Conservation (phyloP, 2,113 vertebrate species). For the Phoenicopterus ruber region DNA sequence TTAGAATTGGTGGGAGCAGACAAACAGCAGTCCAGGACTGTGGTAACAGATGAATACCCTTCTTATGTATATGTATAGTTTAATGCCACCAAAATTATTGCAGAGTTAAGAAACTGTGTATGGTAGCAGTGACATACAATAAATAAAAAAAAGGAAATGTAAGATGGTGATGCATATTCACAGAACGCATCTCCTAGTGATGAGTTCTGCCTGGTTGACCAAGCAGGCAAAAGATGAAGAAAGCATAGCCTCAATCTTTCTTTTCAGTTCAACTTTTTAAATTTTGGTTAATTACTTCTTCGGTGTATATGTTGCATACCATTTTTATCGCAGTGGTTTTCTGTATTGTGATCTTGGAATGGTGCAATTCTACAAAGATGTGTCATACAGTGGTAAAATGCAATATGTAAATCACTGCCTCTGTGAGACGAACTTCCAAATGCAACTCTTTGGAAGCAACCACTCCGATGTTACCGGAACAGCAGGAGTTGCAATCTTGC, state of each 20-base stretch:
- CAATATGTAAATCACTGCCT: background rate
- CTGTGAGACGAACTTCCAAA: background rate
- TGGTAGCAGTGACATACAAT: background rate
- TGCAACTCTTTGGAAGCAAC: background rate
- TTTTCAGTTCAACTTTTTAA: background rate
- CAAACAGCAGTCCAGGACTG: background rate
- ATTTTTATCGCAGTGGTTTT: background rate
- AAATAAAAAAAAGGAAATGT: background rate
- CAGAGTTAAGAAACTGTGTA: background rate
- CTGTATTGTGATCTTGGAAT: background rate
- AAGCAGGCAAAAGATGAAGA: background rate
- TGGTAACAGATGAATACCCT: background rate
- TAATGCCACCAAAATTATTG: background rate
- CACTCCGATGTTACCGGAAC: background rate
- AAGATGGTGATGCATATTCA: background rate
- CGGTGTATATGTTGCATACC: background rate
- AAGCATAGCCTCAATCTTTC: background rate
- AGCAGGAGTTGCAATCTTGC: background rate
- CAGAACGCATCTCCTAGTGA: background rate
- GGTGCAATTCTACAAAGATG: background rate
- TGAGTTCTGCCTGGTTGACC: background rate
- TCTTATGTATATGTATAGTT: background rate
- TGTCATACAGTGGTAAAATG: background rate
- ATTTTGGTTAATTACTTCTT: background rate
- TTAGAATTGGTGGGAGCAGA: background rate